Evolutionary conservation across 1,140 invertebrate species (phyloP), one percentile per base, ranked within the genome.

Genomic region (Oppia nitens): DNA sequence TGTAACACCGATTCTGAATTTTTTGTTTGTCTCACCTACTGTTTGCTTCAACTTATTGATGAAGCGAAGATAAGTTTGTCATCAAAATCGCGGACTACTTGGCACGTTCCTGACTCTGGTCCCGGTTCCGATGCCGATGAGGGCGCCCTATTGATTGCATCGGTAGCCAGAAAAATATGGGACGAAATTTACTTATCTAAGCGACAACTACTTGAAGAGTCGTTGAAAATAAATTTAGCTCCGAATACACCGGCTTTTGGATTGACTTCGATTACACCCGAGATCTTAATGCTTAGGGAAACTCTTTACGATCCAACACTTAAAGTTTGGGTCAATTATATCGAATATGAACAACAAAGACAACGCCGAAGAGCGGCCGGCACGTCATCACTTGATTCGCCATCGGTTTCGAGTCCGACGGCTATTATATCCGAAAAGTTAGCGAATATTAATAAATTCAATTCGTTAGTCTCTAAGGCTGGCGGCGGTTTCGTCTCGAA

Each of bases 141-240:
- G 28, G 85, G 81, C 48, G 80, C 84, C 59, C 77, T 86, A 64
- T 74, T 94, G 32, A 87, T 96, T 73, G 81, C 84, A 2, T 74
- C 70, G 47, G 91, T 91, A 17, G 91, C 93, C 0, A 82, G 82
- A 40, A 79, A 90, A 63, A 90, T 98, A 0, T 98, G 94, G 94
- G 90, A 95, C 66, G 92, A 97, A 71, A 72, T 98, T 6, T 98
- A 95, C 68, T 83, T 90, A 1, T 89, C 83, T 66, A 98, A 97
- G 69, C 96, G 97, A 73, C 88, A 89, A 0, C 87, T 93, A 68
- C n/a, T 66, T 20, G 57, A 59, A 50, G 62, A 63, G n/a, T 28
- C 58, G 20, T n/a, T 63, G n/a, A 59, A 60, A 24, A 57, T 63
- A 11, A 45, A 48, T 17, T 32, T 63, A 21, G 21, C 47, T 14